A percentile compares a stretch with the other conserved stretches of the same genome.
These are phyloP conservation scores for Odontomyia ornata DNA, from an alignment of 2,888 invertebrate genomes.

Conservation along the genomic window DNA sequence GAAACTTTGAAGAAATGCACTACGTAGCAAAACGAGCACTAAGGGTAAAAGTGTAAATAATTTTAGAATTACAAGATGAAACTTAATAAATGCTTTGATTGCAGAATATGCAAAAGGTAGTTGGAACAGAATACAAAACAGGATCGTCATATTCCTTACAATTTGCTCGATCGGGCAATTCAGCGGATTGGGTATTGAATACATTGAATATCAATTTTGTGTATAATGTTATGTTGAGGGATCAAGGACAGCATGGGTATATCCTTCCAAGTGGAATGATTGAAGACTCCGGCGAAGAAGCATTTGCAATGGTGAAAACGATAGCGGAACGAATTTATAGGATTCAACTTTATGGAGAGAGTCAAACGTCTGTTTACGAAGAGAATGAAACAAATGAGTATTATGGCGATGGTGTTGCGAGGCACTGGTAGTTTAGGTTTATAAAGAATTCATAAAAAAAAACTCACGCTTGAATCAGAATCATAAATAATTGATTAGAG, in stretches of 20 bases:
- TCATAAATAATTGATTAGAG: neutral
- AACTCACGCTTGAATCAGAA: constrained; percentile 3
- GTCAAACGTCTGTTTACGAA: neutral
- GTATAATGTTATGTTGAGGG: constrained; percentile 59
- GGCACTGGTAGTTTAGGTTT: constrained; percentile 1
- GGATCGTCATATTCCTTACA: constrained; percentile 59
- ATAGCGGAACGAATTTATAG: constrained; percentile 53
- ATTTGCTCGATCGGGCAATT: constrained; percentile 59
- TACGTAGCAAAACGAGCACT: constrained; percentile 55
- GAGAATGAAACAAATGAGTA: constrained; percentile 14
- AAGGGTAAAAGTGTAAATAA: constrained; percentile 36
- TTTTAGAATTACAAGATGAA: constrained; percentile 7
- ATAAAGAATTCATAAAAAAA: neutral
- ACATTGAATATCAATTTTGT: constrained; percentile 58
- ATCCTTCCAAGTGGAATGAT: constrained; percentile 60
- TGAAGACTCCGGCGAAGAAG: constrained; percentile 60
- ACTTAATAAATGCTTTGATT: constrained; percentile 48
- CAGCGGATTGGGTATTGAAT: constrained; percentile 60
- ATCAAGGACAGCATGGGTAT: constrained; percentile 62
- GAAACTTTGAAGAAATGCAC: constrained; percentile 56
- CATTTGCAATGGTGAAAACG: constrained; percentile 58
- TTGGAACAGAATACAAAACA: constrained; percentile 55
- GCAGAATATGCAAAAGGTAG: constrained; percentile 45
- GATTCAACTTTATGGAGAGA: constrained; percentile 31
- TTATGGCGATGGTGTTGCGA: neutral